phyloP scores from a whole-genome alignment of 2,113 vertebrate species.

The Pachyramphus minor region DNA sequence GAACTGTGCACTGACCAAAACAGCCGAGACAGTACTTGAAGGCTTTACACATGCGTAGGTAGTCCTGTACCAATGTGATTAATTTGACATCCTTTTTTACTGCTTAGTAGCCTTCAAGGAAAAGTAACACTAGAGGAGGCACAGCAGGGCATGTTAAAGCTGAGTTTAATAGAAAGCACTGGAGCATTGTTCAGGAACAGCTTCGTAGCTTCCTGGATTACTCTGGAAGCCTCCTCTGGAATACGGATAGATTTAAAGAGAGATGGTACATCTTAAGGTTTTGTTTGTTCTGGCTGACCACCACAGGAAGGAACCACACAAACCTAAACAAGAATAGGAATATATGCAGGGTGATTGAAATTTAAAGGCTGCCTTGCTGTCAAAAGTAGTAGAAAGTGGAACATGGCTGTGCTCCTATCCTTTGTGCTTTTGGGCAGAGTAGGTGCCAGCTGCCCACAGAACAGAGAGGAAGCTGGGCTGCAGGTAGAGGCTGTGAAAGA shows the following conservation, averaged over 20 bases:
- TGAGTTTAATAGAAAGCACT: not conserved
- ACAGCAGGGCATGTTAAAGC: not conserved
- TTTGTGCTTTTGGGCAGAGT: not conserved
- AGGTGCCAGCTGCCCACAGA: not conserved
- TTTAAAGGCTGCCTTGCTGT: not conserved
- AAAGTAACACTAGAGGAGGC: not conserved
- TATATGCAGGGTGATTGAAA: not conserved
- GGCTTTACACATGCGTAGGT: not conserved
- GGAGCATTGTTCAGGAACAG: not conserved
- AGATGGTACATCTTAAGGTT: not conserved
- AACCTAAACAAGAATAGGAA: not conserved
- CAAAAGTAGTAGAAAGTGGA: not conserved
- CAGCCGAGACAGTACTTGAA: not conserved
- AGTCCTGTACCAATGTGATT: not conserved
- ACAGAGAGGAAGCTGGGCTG: not conserved
- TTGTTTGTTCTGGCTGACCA: not conserved
- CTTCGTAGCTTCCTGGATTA: not conserved
- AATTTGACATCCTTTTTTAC: not conserved
- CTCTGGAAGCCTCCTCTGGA: not conserved
- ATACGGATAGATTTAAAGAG: not conserved
- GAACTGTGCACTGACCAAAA: not conserved
- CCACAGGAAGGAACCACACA: not conserved
- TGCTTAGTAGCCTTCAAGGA: not conserved
- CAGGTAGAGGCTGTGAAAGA: not conserved
- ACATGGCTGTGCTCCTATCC: not conserved